These are phyloP conservation scores for Fratercula arctica DNA, from an alignment of 2,797 vertebrate species.

Conservation along the genomic window DNA sequence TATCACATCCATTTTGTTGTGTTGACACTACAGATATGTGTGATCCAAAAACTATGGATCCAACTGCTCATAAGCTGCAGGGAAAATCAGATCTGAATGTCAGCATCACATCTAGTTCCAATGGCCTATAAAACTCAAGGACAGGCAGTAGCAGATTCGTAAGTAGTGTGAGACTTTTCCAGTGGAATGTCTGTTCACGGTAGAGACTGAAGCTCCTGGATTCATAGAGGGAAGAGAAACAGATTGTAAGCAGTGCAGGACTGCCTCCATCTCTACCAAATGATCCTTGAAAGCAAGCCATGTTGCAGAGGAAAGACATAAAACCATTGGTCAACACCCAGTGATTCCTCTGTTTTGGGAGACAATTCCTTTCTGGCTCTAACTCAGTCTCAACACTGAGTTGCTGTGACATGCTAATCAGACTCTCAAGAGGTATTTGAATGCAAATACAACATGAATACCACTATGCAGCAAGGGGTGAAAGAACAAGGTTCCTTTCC, in stretches of 20 bases:
- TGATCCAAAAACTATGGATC: not conserved
- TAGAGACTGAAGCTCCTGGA: not conserved
- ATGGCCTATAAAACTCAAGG: not conserved
- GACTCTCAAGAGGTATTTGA: not conserved
- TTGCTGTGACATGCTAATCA: not conserved
- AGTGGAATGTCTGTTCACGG: not conserved
- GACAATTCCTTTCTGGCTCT: not conserved
- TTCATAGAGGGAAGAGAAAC: not conserved
- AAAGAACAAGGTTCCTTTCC: not conserved
- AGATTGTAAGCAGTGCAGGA: not conserved
- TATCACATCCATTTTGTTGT: not conserved
- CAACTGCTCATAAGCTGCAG: not conserved
- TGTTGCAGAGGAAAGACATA: not conserved
- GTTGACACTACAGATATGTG: not conserved
- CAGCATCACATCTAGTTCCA: not conserved
- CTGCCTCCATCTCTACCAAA: not conserved
- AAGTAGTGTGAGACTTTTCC: not conserved
- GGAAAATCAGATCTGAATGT: not conserved
- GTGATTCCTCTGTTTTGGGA: not conserved
- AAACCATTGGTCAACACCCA: not conserved
- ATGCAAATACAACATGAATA: not conserved
- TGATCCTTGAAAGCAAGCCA: not conserved
- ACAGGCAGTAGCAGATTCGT: not conserved
- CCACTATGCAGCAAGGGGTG: not conserved
- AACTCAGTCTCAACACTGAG: not conserved